Percentiles rank a stretch among this genome's conserved stretches.
Evolutionary conservation across 2,797 vertebrate genomes (phyloP).

Genomic region (Myoxocephalus aenaeus): DNA sequence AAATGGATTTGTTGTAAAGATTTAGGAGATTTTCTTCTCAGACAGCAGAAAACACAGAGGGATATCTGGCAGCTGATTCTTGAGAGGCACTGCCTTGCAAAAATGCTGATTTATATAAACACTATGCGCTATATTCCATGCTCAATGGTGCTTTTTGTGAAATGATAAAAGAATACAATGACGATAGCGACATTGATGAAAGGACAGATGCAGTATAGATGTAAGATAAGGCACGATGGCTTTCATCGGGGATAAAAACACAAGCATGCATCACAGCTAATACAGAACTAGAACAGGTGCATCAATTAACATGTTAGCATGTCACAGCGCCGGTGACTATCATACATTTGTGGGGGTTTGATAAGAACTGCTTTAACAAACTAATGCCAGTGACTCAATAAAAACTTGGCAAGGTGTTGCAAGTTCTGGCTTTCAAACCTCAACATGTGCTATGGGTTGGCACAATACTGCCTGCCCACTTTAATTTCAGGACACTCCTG

Average conservation of each 20-base stretch:
- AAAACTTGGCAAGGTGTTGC: conserved; percentile 21
- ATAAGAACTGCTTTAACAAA: neutral
- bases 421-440: conserved; percentile 33
- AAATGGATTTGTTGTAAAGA: conserved; percentile 10
- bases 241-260: neutral
- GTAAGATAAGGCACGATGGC: neutral
- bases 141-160: neutral
- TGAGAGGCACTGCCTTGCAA: neutral
- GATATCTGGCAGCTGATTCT: neutral
- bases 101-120: conserved; percentile 10
- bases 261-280: neutral
- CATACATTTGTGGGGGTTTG: neutral
- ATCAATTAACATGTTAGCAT: neutral
- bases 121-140: neutral
- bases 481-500: conserved; percentile 14
- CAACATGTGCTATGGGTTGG: conserved; percentile 36
- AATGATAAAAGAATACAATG: neutral
- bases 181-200: neutral
- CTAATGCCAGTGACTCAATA: neutral
- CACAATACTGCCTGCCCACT: conserved; percentile 11
- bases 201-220: neutral
- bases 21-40: conserved; percentile 13
- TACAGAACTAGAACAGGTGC: neutral
- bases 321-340: neutral
- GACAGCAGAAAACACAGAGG: conserved; percentile 4